Percentiles rank a stretch among this genome's conserved stretches.
Conservation (phyloP, 1,140 invertebrate species). For the Dendroctonus ponderosae region DNA sequence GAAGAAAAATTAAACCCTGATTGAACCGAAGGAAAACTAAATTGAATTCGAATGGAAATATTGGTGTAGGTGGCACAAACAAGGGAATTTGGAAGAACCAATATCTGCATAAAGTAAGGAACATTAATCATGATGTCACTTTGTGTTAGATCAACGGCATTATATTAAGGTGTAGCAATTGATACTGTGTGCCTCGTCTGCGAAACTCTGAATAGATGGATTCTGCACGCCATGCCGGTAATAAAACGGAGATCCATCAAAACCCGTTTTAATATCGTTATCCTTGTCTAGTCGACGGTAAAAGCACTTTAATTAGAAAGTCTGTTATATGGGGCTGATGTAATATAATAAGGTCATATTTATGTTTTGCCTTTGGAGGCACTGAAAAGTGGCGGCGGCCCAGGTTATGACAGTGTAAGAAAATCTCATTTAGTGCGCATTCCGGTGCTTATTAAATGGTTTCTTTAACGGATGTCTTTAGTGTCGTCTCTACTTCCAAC, state of each 20-base stretch:
- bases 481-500: neutral
- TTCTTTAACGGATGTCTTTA: neutral
- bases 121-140: slow-evolving; percentile 41
- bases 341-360: slow-evolving; percentile 3
- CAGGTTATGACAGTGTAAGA: neutral
- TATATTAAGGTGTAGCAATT: slow-evolving; percentile 39
- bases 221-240: slow-evolving; percentile 25
- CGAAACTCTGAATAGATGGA: slow-evolving; percentile 34
- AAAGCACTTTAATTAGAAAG: slow-evolving; percentile 28
- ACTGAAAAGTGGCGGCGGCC: neutral
- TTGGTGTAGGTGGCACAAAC: no score
- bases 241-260: slow-evolving; percentile 34
- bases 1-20: no score
- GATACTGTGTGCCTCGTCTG: slow-evolving; percentile 30
- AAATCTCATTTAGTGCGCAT: slow-evolving; percentile 1
- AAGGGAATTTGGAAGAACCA: neutral
- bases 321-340: neutral
- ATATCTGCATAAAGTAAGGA: slow-evolving; percentile 29
- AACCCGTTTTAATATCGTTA: slow-evolving; percentile 25
- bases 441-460: neutral
- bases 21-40: no score
- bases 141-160: slow-evolving; percentile 36
- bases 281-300: slow-evolving; percentile 22
- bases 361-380: slow-evolving; percentile 5
- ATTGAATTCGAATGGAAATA: no score